Base-by-base conservation (phyloP, 2,113 vertebrate genomes). In the Calyptomena viridis region DNA sequence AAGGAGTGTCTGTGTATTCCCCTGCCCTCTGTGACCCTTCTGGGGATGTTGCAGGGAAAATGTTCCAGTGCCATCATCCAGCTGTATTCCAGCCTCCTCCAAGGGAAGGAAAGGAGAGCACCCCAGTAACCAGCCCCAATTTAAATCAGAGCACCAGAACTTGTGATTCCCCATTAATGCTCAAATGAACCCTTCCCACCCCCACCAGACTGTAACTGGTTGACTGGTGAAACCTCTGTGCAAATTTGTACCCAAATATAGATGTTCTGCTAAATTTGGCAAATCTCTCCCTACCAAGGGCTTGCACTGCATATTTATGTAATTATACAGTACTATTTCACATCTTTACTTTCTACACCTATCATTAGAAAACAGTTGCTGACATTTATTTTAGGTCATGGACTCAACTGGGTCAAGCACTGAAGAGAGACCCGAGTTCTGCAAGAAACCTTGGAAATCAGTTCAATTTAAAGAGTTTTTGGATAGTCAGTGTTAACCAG, bases 291-390 rank as follows among this genome's bases (percentile, higher is more conserved):
- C 66, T 64, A 82, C 89, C 74, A 53, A 92, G 73, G 69, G 56
- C 44, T 67, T 77, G 50, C 59, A 83, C 52, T 12, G 18, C 63
- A 37, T 87, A 68, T 87, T 92, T 84, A 87, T 76, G 15, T 90
- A 93, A 93, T 87, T 89, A 94, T 23, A 89, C 59, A 87, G 88
- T 35, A 78, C 69, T 49, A 72, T 72, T 96, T 90, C 79, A 64
- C 79, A 93, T 92, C 83, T 92, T 95, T 89, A 64, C 76, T 93
- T 87, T 90, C 84, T 90, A 93, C n/a, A 94, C 80, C 83, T 90
- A 87, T 89, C 92, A 94, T 95, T 92, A 96, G 82, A 68, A 93
- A 89, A 92, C 2, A 5, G 83, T 42, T 78, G 73, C 73, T 86
- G 88, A 90, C 83, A 79, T 81, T 81, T 90, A 72, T 95, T 94